phyloP scores from a whole-genome alignment of 1,140 invertebrate species.

The Drosophila baimaii region DNA sequence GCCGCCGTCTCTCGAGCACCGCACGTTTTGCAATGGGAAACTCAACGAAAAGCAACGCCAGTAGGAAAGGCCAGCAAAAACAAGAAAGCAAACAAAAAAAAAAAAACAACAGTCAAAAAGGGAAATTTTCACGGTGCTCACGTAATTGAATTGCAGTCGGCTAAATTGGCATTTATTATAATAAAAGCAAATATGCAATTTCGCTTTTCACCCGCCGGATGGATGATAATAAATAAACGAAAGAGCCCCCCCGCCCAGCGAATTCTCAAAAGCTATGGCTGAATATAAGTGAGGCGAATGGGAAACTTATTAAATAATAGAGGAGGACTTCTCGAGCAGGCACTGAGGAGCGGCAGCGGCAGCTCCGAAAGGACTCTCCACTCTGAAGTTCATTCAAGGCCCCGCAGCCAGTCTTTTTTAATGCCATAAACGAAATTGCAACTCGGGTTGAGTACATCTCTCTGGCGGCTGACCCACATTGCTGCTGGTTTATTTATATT shows the following conservation, averaged over 20 bases:
- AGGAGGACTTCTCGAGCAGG: slow-evolving; percentile 8
- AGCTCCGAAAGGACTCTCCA: slow-evolving; percentile 13
- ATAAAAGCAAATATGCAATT: slow-evolving; percentile 83
- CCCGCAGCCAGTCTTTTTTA: slow-evolving; percentile 11
- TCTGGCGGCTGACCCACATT: slow-evolving; percentile 19
- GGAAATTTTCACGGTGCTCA: slow-evolving; percentile 78
- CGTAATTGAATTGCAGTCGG: slow-evolving; percentile 80
- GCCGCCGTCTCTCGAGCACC: slow-evolving; percentile 19
- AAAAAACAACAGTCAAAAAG: slow-evolving; percentile 53
- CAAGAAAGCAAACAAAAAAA: too few relatives aligned
- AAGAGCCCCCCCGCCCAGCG: slow-evolving; percentile 8
- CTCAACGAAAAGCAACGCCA: slow-evolving; percentile 21
- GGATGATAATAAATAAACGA: slow-evolving; percentile 43
- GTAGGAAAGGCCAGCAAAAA: slow-evolving; percentile 43
- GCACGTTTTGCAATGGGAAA: slow-evolving; percentile 66
- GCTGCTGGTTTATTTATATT: slow-evolving; percentile 30
- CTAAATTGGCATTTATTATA: slow-evolving; percentile 83
- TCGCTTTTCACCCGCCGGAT: slow-evolving; percentile 52
- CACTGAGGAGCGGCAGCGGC: background rate
- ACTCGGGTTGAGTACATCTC: slow-evolving; percentile 3
- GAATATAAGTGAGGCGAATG: slow-evolving; percentile 31
- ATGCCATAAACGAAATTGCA: slow-evolving; percentile 27
- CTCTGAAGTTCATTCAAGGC: slow-evolving; percentile 25
- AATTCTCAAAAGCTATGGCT: slow-evolving; percentile 9
- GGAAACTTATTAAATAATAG: slow-evolving; percentile 54